A percentile compares a stretch with the other conserved stretches of the same genome.
Conservation (phyloP, 2,113 vertebrate species). For the Strix uralensis region DNA sequence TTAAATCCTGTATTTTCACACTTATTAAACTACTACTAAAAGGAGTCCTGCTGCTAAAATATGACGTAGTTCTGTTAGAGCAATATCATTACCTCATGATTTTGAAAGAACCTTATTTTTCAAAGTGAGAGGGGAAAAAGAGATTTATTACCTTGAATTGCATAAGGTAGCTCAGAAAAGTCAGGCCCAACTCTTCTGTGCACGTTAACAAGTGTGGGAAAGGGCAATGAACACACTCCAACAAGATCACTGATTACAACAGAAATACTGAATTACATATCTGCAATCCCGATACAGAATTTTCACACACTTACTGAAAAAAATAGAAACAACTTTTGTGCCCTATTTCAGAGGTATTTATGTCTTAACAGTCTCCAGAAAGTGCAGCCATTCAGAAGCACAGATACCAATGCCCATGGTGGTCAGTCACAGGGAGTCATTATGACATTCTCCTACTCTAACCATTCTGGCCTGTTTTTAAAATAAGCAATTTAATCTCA, state of each 20-base stretch:
- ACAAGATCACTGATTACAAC: neutral
- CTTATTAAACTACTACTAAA: conserved; percentile 64
- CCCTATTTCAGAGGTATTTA: neutral
- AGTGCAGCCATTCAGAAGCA: neutral
- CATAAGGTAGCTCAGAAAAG: neutral
- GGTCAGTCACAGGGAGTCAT: neutral
- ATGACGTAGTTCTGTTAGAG: conserved; percentile 47
- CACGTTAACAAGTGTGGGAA: neutral
- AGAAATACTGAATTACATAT: neutral
- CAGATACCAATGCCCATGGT: neutral
- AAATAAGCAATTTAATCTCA: neutral
- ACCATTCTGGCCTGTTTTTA: neutral
- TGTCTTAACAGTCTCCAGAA: neutral
- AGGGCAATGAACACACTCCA: neutral
- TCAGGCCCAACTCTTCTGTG: neutral
- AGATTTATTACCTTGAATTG: neutral
- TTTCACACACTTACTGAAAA: neutral
- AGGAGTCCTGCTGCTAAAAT: conserved; percentile 56
- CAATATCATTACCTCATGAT: conserved; percentile 63
- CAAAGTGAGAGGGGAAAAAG: neutral
- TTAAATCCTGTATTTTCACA: conserved; percentile 31
- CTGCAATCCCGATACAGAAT: neutral
- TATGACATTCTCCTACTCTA: neutral
- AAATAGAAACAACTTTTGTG: neutral
- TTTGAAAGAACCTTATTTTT: conserved; percentile 36